Conservation (phyloP, 1,140 invertebrate species). For the Bombus waltoni region DNA sequence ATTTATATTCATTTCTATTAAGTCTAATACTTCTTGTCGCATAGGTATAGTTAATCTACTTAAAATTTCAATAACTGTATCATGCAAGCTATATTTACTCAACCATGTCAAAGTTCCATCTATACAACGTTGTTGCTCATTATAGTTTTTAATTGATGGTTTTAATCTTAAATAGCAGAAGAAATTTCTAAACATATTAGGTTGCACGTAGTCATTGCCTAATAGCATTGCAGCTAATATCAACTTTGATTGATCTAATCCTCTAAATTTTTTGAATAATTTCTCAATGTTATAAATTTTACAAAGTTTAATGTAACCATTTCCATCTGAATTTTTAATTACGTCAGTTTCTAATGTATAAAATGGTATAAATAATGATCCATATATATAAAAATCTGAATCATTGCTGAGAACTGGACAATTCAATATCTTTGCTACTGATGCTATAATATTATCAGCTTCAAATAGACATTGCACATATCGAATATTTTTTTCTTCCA, state of each 20-base stretch:
- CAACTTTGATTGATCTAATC: constrained; percentile 86
- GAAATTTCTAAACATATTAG: constrained; percentile 87
- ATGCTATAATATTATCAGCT: constrained; percentile 92
- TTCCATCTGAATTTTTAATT: constrained; percentile 46
- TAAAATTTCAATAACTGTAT: constrained; percentile 87
- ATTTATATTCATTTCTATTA: constrained; percentile 85
- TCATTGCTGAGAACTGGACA: constrained; percentile 95
- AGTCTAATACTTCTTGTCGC: constrained; percentile 82
- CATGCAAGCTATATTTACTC: constrained; percentile 86
- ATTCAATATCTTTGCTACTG: constrained; percentile 88
- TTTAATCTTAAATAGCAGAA: constrained; percentile 85
- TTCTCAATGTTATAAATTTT: constrained; percentile 89
- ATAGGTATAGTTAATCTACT: constrained; percentile 83
- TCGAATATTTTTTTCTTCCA: constrained; percentile 86
- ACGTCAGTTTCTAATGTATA: constrained; percentile 84
- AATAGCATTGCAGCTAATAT: constrained; percentile 90
- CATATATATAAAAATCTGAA: constrained; percentile 95
- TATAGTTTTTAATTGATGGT: fast-evolving
- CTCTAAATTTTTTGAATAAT: constrained; percentile 86
- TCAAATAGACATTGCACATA: constrained; percentile 91
- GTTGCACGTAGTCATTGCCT: constrained; percentile 94
- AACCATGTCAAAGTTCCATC: constrained; percentile 89
- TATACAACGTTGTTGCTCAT: constrained; percentile 79
- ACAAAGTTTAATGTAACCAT: constrained; percentile 80
- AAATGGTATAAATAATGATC: constrained; percentile 91